Conservation (phyloP, 2,797 vertebrate genomes). For the Pseudochaenichthys georgianus region DNA sequence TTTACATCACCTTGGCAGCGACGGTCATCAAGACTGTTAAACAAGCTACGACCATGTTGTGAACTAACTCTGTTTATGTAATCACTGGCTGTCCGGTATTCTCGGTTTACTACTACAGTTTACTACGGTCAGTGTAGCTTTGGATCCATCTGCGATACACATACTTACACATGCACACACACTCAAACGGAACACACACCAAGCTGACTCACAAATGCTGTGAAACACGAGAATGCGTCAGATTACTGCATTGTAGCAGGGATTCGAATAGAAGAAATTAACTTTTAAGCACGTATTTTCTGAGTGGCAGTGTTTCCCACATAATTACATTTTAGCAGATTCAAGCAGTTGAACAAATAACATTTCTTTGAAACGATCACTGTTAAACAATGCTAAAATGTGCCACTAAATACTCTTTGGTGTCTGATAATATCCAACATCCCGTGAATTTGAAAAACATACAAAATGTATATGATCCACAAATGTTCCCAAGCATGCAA, state of each 20-base stretch:
- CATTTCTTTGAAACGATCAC: too few species aligned
- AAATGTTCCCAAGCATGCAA: neutral
- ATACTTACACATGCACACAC: constrained; percentile 22
- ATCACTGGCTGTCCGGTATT: constrained; percentile 8
- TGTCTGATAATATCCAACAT: too few species aligned
- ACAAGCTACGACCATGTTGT: neutral
- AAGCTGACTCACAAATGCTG: constrained; percentile 58
- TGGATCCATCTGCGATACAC: constrained; percentile 21
- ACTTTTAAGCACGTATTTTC: constrained; percentile 18
- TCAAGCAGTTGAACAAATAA: too few species aligned
- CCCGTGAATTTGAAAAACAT: neutral
- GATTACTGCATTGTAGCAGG: constrained; percentile 61
- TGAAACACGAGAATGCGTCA: constrained; percentile 38
- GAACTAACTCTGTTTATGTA: neutral
- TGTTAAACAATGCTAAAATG: too few species aligned
- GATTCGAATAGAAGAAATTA: constrained; percentile 31
- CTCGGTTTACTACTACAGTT: neutral
- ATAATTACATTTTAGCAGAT: too few species aligned
- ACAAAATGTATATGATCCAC: neutral
- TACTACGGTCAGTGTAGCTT: constrained; percentile 18
- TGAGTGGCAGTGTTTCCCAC: too few species aligned
- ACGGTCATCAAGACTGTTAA: neutral
- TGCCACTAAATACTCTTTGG: too few species aligned
- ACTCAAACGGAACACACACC: constrained; percentile 40
- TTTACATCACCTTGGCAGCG: constrained; percentile 6